Evolutionary conservation across 2,797 vertebrate genomes (phyloP).

Genomic region (Leucoraja ocellata): DNA sequence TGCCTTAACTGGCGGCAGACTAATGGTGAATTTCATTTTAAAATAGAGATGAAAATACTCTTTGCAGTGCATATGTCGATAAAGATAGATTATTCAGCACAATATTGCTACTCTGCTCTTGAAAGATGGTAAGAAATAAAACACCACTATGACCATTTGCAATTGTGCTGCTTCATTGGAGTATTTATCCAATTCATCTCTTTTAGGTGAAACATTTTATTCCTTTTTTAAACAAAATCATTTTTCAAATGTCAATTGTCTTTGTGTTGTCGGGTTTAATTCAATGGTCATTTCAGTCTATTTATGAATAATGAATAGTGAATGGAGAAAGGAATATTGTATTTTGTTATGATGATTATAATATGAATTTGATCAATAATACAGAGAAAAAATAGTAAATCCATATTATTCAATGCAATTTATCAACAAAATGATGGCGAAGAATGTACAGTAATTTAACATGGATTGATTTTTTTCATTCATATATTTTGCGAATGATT

Average conservation of each 20-base stretch:
- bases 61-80: background rate
- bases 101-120: background rate
- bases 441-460: constrained; percentile 29
- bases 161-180: background rate
- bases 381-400: background rate
- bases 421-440: constrained; percentile 8
- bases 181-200: background rate
- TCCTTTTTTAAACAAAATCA: background rate
- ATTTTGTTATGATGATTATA: background rate
- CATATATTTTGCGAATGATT: constrained; percentile 16
- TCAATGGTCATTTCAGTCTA: background rate
- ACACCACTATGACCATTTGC: background rate
- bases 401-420: constrained; percentile 14
- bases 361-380: constrained; percentile 8
- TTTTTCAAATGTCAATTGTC: background rate
- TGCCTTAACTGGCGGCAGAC: background rate
- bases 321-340: background rate
- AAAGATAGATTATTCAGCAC: constrained; percentile 2
- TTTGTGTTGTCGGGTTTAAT: background rate
- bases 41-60: background rate
- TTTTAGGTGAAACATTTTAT: background rate
- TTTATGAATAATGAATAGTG: background rate
- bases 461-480: constrained; percentile 20
- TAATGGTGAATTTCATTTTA: background rate
- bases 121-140: background rate